These are phyloP conservation scores for Lissonota sp. DNA, from an alignment of 2,888 invertebrate genomes.

Conservation along the genomic window DNA sequence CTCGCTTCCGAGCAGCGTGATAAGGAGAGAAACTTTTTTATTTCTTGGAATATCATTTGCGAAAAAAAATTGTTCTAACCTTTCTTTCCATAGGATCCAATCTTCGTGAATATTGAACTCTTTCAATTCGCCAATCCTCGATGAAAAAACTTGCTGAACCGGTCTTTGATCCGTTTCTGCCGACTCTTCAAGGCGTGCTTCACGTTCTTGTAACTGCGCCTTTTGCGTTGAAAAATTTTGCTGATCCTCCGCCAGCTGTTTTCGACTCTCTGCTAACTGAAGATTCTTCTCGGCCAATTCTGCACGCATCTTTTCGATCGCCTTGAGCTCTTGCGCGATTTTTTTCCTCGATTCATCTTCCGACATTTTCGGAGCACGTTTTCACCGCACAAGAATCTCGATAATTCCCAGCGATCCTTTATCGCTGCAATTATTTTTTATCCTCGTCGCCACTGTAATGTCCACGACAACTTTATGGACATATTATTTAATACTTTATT, in stretches of 20 bases:
- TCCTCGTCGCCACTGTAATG: slow-evolving; percentile 25
- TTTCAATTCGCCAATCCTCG: slow-evolving; percentile 1
- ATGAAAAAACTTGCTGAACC: neutral
- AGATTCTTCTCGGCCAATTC: neutral
- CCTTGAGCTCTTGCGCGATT: neutral
- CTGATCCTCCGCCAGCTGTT: neutral
- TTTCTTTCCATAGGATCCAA: slow-evolving; percentile 40
- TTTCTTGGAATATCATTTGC: slow-evolving; percentile 37
- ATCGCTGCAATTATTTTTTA: neutral
- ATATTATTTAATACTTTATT: too few relatives aligned
- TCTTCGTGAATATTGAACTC: slow-evolving; percentile 38
- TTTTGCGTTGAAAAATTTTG: neutral
- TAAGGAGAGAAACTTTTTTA: slow-evolving; percentile 43
- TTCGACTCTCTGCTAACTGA: slow-evolving; percentile 1
- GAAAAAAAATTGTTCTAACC: slow-evolving; percentile 42
- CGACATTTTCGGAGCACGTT: neutral
- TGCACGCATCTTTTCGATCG: neutral
- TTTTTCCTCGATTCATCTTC: too few relatives aligned
- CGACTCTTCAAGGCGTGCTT: neutral
- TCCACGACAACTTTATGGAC: neutral
- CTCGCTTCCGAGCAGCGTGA: slow-evolving; percentile 57
- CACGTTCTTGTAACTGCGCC: neutral
- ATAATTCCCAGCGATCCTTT: neutral
- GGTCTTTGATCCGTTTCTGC: neutral
- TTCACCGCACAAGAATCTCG: neutral